Percentiles rank a stretch among this genome's conserved stretches.
Conservation (phyloP, 2,113 vertebrate genomes). For the Anguilla japonica region DNA sequence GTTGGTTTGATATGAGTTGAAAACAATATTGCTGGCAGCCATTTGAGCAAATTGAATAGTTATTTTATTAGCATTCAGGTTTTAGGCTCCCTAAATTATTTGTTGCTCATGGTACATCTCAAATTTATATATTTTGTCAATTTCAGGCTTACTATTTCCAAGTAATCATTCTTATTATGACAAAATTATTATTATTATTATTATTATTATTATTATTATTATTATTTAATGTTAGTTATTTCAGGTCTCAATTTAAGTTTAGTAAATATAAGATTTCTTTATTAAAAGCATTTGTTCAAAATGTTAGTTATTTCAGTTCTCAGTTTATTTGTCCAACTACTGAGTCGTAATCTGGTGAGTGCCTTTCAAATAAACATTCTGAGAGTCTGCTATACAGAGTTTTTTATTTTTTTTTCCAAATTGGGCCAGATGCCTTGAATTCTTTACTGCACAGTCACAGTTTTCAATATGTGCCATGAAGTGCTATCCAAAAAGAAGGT, state of each 20-base stretch:
- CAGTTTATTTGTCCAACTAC: not conserved
- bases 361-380: conserved; percentile 2
- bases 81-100: not conserved
- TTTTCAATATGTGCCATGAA: not conserved
- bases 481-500: not conserved
- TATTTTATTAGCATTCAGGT: not conserved
- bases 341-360: not conserved
- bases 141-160: not conserved
- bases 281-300: too few relatives aligned
- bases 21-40: not conserved
- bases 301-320: not conserved
- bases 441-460: not conserved
- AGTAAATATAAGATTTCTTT: too few relatives aligned
- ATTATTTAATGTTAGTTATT: too few relatives aligned
- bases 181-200: too few relatives aligned
- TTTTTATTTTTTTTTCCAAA: conserved; percentile 11
- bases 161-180: not conserved
- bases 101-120: not conserved
- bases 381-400: not conserved
- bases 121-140: not conserved
- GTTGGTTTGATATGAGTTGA: not conserved
- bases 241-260: too few relatives aligned
- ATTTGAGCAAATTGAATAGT: too few relatives aligned
- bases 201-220: too few relatives aligned
- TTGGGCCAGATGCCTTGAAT: not conserved